Evolutionary conservation across 2,888 invertebrate species (phyloP), one percentile per base, ranked within the genome.

Genomic region (Empis stercorea): DNA sequence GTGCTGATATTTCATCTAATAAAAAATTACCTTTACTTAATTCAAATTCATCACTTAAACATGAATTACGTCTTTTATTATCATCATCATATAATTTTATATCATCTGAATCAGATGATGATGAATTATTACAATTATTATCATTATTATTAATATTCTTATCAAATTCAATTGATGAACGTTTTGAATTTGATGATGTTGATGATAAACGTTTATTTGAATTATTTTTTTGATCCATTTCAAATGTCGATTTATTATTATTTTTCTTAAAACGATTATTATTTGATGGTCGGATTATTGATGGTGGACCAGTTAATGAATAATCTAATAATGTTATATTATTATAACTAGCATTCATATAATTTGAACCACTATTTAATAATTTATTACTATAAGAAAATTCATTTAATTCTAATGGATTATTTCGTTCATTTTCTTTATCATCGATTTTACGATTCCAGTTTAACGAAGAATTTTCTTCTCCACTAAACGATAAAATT

Each of bases 291-390:
- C 1, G 38, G 51, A 1, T 43, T 42, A 42, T 37, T 49, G 42
- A 14, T 37, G 41, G 50, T 36, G 14, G 43, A 34, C 10, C 55
- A 55, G 32, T 58, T 57, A 46, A 45, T 61, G 71, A 58, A 52
- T 76, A 77, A 59, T 77, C 76, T 48, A 78, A 66, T 48, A 76
- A 71, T 39, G 78, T 77, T 54, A 78, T 69, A 68, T 78, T 76
- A 46, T 75, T 76, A 68, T 78, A 78, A 64, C 78, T 78, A 58
- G 76, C 76, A 59, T 78, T 77, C 46, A 67, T 59, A 71, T 73
- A 62, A 30, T 60, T 64, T 43, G 49, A 38, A 45, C 52, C 52
- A 39, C 40, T 27, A n/a, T 23, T 23, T 20, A 27, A 27, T 27
- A 14, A 27, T n/a, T 23, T 27, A 2, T 14, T 14, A 27, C 13